Percentiles rank a stretch among this genome's conserved stretches.
Conservation (phyloP, 53 echinoderm and acorn worm species). For the Arbacia lixula region DNA sequence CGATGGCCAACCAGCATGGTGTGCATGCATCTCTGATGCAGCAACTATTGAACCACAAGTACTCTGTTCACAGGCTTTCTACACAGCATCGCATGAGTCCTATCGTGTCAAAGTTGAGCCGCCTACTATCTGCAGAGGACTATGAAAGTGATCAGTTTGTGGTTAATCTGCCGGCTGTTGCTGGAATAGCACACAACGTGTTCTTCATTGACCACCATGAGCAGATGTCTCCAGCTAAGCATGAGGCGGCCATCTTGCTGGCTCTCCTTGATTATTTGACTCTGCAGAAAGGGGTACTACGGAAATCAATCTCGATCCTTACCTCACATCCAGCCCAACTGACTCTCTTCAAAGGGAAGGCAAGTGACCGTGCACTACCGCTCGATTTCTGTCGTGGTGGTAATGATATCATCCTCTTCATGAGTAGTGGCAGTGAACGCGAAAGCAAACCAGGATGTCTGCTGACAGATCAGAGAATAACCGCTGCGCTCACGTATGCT, state of each 20-base stretch:
- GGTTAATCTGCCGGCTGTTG: slow-evolving; percentile 14
- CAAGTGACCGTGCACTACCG: slow-evolving; percentile 51
- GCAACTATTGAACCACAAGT: slow-evolving; percentile 70
- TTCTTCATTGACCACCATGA: slow-evolving; percentile 66
- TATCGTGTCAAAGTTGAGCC: slow-evolving; percentile 68
- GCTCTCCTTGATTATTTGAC: slow-evolving; percentile 52
- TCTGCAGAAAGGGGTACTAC: slow-evolving; percentile 52
- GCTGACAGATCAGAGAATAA: slow-evolving; percentile 48
- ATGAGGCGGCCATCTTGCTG: slow-evolving; percentile 58
- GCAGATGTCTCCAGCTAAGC: slow-evolving; percentile 46
- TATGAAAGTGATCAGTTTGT: slow-evolving; percentile 53
- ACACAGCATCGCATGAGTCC: slow-evolving; percentile 89
- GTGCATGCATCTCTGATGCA: slow-evolving; percentile 81
- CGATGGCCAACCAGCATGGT: slow-evolving; percentile 63
- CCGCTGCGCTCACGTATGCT: slow-evolving; percentile 61
- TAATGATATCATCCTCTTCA: slow-evolving; percentile 70
- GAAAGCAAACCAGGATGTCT: slow-evolving; percentile 61
- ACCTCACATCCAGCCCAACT: slow-evolving; percentile 55
- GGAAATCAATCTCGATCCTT: slow-evolving; percentile 63
- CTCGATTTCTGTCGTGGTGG: slow-evolving; percentile 69
- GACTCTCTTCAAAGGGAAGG: slow-evolving; percentile 19
- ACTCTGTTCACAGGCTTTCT: slow-evolving; percentile 63
- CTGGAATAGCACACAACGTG: slow-evolving; percentile 45
- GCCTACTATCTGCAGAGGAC: slow-evolving; percentile 52
- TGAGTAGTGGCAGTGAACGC: slow-evolving; percentile 57